These are phyloP conservation scores for Erythrocercus mccallii DNA, from an alignment of 2,113 vertebrate species.

Conservation along the genomic window DNA sequence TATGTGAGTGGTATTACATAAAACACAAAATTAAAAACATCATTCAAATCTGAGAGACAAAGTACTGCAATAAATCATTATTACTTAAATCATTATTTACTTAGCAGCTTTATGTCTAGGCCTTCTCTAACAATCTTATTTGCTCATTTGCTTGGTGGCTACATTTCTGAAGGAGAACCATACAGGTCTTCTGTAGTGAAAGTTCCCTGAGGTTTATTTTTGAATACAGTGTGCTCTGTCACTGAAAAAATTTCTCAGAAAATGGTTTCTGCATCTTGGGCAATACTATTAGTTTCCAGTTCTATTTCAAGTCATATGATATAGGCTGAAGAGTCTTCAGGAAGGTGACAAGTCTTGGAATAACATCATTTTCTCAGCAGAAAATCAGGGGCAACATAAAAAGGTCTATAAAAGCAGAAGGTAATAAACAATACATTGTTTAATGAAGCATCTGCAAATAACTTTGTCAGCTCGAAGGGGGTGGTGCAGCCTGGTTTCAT, in stretches of 20 bases:
- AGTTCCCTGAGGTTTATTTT: background rate
- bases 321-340: background rate
- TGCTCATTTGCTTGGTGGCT: background rate
- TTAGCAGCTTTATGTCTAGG: background rate
- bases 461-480: background rate
- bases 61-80: background rate
- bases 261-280: background rate
- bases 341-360: background rate
- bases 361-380: background rate
- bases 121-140: background rate
- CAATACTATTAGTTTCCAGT: background rate
- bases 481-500: background rate
- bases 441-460: background rate
- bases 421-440: background rate
- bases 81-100: background rate
- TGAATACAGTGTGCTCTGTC: background rate
- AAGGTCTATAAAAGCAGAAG: background rate
- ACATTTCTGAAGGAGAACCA: background rate
- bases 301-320: background rate
- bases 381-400: background rate
- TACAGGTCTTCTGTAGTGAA: background rate
- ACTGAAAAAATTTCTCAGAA: background rate
- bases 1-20: background rate
- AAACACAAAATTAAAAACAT: background rate
- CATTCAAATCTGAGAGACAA: background rate